Conservation (phyloP, 2,888 invertebrate species). For the Apeira syringaria region DNA sequence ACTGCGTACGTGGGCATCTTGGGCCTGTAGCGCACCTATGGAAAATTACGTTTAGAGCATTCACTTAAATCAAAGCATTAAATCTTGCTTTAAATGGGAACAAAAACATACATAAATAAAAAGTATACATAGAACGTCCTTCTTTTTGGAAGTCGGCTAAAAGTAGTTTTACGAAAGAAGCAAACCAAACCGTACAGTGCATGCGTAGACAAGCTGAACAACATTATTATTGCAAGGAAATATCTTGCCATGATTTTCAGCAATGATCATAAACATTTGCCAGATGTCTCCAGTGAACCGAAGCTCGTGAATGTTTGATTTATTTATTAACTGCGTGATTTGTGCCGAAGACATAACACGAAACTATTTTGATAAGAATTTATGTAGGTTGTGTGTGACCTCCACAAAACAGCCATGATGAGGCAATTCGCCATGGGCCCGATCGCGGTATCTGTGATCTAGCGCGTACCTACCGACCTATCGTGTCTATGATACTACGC, state of each 20-base stretch:
- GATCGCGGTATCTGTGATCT: constrained; percentile 7
- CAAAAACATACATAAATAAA: too few species aligned
- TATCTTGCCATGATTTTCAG: not conserved
- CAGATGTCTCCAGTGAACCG: not conserved
- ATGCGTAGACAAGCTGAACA: too few species aligned
- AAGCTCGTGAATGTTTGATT: not conserved
- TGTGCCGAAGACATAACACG: not conserved
- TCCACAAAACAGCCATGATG: constrained; percentile 6
- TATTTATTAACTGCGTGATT: not conserved
- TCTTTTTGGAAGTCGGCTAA: too few species aligned
- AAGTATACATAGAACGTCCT: too few species aligned
- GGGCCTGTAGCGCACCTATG: too few species aligned
- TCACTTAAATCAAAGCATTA: too few species aligned
- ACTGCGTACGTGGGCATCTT: too few species aligned
- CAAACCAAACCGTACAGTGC: too few species aligned
- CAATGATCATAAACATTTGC: not conserved
- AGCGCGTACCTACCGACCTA: constrained; percentile 15
- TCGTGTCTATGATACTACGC: constrained; percentile 30
- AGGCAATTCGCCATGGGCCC: constrained; percentile 13
- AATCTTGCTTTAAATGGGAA: too few species aligned
- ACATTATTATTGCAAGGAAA: too few species aligned
- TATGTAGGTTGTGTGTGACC: constrained; percentile 8
- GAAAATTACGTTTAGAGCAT: too few species aligned
- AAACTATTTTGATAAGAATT: not conserved
- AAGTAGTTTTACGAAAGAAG: too few species aligned